phyloP scores from a whole-genome alignment of 2,113 vertebrate genomes.

The Proterorhinus semilunaris region DNA sequence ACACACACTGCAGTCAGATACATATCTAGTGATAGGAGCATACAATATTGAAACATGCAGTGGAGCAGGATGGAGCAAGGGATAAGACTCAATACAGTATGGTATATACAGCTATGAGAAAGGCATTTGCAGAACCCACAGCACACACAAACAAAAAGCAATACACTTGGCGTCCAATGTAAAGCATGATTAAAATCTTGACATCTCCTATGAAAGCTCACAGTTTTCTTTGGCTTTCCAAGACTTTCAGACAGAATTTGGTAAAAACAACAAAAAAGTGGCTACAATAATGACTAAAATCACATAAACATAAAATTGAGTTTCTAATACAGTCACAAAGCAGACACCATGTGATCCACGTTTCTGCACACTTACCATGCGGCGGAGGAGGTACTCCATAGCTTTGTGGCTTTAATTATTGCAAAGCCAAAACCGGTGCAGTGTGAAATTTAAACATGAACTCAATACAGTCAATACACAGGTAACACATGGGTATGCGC shows the following conservation, averaged over 20 bases:
- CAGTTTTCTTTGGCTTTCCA: not conserved
- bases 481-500: not conserved
- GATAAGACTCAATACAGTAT: slow-evolving; percentile 26
- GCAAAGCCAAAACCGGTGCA: slow-evolving; percentile 1
- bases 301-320: not conserved
- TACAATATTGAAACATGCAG: slow-evolving; percentile 18
- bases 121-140: not conserved
- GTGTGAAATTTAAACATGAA: slow-evolving; percentile 22
- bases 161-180: not conserved
- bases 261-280: not conserved
- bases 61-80: slow-evolving; percentile 1
- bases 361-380: not conserved
- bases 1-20: slow-evolving; percentile 31
- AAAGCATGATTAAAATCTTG: not conserved
- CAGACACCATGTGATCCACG: not conserved
- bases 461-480: slow-evolving; percentile 3
- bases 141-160: not conserved
- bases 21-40: slow-evolving; percentile 33
- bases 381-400: not conserved
- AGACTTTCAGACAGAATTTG: not conserved
- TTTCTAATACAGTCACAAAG: not conserved
- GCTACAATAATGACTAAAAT: not conserved
- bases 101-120: not conserved
- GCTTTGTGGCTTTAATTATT: not conserved
- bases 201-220: not conserved